Conservation (phyloP, 37 sponge, comb jelly and placozoan genomes). For the Crambe crambe region DNA sequence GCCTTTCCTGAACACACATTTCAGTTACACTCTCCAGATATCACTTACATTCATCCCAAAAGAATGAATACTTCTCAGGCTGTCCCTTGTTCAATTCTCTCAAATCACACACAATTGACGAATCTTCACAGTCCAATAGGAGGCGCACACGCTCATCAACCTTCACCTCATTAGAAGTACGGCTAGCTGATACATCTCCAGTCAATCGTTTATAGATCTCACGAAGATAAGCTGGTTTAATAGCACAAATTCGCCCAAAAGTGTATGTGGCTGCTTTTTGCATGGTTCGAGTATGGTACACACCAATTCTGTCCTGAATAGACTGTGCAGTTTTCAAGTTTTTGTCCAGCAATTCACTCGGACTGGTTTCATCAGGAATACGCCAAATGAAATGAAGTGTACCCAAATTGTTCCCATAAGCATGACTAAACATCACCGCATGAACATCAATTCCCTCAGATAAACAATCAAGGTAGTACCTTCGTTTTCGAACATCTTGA, state of each 20-base stretch:
- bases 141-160: conserved; percentile 32
- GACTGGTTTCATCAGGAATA: neutral
- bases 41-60: conserved; percentile 23
- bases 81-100: conserved; percentile 24
- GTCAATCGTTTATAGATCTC: conserved; percentile 8
- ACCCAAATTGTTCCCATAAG: no score
- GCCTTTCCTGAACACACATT: conserved; percentile 16
- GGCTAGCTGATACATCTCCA: conserved; percentile 19
- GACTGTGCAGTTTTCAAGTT: neutral
- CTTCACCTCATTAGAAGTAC: neutral
- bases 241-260: conserved; percentile 2
- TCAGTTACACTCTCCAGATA: conserved; percentile 14
- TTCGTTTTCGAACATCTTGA: no score
- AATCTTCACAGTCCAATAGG: conserved; percentile 19
- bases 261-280: neutral
- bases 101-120: conserved; percentile 1
- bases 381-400: conserved; percentile 18
- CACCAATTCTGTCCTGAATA: no score
- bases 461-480: no score
- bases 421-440: no score
- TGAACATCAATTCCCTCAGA: no score
- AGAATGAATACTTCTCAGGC: conserved; percentile 4
- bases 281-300: conserved; percentile 10
- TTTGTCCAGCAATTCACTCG: neutral
- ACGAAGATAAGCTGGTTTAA: neutral